Conservation (phyloP, 2,888 invertebrate species). For the Lasioglossum figueresi region DNA sequence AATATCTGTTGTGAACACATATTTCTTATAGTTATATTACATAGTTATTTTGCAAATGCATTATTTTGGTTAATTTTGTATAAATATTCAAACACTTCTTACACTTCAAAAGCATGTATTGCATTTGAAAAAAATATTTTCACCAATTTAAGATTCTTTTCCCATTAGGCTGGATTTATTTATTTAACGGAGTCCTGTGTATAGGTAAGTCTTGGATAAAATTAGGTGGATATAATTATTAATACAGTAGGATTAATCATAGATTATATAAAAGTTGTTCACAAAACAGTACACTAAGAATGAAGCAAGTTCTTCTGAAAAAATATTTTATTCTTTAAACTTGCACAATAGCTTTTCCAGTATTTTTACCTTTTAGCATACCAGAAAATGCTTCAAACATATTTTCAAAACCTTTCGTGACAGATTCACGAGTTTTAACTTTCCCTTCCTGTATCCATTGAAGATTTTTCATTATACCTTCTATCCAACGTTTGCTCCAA, state of each 20-base stretch:
- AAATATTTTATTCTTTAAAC: slow-evolving; percentile 75
- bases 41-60: background rate
- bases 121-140: background rate
- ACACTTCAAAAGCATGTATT: background rate
- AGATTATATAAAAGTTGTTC: background rate
- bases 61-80: background rate
- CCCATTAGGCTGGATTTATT: background rate
- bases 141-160: background rate
- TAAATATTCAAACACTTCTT: background rate
- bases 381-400: slow-evolving; percentile 89
- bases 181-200: background rate
- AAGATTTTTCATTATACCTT: slow-evolving; percentile 88
- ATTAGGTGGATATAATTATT: background rate
- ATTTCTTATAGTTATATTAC: too few species aligned
- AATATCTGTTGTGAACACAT: background rate
- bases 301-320: background rate
- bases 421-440: slow-evolving; percentile 88
- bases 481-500: slow-evolving; percentile 87
- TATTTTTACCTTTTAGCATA: slow-evolving; percentile 88
- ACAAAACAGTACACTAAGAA: background rate
- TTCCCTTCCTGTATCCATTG: slow-evolving; percentile 89
- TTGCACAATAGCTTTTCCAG: slow-evolving; percentile 90
- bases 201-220: background rate
- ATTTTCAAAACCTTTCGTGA: slow-evolving; percentile 90
- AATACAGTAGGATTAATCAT: background rate